A percentile compares a stretch with the other conserved stretches of the same genome.
Evolutionary conservation across 2,113 vertebrate species (phyloP).

Genomic region (Sinocyclocheilus grahami): DNA sequence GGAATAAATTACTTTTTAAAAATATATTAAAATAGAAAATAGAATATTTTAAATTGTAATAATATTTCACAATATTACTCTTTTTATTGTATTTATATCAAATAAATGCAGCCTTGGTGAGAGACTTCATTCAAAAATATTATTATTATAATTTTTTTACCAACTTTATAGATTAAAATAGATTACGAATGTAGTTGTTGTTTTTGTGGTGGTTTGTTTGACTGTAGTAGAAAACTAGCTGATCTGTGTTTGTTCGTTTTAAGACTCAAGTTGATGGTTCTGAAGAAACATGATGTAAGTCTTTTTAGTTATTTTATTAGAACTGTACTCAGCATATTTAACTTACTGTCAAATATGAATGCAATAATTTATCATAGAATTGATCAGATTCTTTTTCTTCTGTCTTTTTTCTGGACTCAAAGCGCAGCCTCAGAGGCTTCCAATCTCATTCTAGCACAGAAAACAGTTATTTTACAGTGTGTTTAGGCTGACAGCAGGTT

Average conservation of each 20-base stretch:
- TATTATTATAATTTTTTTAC: no score
- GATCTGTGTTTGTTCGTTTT: neutral
- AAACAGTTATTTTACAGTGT: constrained; percentile 4
- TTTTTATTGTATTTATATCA: neutral
- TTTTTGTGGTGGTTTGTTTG: no score
- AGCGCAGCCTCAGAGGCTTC: neutral
- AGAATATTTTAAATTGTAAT: no score
- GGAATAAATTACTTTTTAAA: no score
- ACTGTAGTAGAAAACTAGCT: no score
- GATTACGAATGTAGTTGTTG: no score
- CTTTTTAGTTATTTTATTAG: neutral
- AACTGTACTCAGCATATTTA: neutral
- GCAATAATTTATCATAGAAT: neutral
- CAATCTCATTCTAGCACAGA: neutral
- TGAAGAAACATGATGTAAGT: no score
- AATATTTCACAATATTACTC: no score
- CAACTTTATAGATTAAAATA: no score
- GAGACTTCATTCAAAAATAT: no score
- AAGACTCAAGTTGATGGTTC: neutral
- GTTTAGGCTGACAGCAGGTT: constrained; percentile 44
- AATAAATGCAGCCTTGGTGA: neutral
- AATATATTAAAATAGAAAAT: no score
- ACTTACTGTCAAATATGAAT: neutral
- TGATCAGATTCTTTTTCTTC: neutral
- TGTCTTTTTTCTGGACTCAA: neutral